Evolutionary conservation across 1,140 invertebrate genomes (phyloP).

Genomic region (Gryllus bimaculatus): DNA sequence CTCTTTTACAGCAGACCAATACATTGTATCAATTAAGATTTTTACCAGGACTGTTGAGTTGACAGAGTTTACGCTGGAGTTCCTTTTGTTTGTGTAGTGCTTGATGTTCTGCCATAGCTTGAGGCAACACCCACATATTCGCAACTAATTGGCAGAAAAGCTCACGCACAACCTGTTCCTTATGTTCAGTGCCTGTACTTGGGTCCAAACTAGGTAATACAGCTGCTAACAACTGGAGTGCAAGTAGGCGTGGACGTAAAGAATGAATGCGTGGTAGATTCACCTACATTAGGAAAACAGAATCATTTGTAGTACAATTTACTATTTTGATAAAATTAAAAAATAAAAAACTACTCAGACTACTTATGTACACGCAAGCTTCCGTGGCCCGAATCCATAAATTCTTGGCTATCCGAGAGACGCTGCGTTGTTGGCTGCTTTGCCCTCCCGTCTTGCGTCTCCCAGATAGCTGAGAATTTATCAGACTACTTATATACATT

Average conservation of each 20-base stretch:
- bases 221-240: slow-evolving; percentile 42
- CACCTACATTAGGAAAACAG: slow-evolving; percentile 17
- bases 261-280: slow-evolving; percentile 32
- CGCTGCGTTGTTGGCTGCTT: too few species aligned
- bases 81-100: slow-evolving; percentile 34
- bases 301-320: too few species aligned
- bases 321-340: too few species aligned
- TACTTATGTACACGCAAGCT: too few species aligned
- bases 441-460: too few species aligned
- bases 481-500: too few species aligned
- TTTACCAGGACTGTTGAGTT: slow-evolving; percentile 26
- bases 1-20: background rate
- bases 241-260: slow-evolving; percentile 43
- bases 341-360: too few species aligned
- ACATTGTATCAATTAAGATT: background rate
- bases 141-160: slow-evolving; percentile 44
- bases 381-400: too few species aligned
- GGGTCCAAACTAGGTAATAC: slow-evolving; percentile 37
- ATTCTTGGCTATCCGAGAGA: too few species aligned
- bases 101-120: slow-evolving; percentile 33
- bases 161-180: slow-evolving; percentile 41
- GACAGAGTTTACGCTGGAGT: slow-evolving; percentile 32
- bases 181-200: slow-evolving; percentile 29
- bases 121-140: slow-evolving; percentile 47
- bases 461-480: too few species aligned